Conservation (phyloP, 2,113 vertebrate species). For the Xiphophorus hellerii region DNA sequence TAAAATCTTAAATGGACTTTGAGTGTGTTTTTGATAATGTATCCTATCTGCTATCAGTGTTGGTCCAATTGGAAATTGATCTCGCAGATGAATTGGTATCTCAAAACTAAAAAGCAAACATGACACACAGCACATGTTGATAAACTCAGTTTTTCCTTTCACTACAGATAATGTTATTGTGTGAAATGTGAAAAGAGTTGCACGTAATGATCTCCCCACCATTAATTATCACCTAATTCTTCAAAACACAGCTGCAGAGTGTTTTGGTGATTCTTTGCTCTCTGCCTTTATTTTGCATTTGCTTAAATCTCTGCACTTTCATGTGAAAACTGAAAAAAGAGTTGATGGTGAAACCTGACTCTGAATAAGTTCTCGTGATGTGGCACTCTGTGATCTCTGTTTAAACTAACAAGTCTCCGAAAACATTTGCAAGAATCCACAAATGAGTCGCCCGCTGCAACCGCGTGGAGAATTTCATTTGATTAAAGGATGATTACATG, state of each 20-base stretch:
- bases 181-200: background rate
- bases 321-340: background rate
- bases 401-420: background rate
- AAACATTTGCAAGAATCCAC: background rate
- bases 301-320: background rate
- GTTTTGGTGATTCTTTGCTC: background rate
- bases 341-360: background rate
- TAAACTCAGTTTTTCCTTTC: background rate
- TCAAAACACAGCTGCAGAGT: background rate
- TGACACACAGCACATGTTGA: background rate
- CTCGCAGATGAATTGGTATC: background rate
- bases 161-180: background rate
- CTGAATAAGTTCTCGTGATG: background rate
- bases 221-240: background rate
- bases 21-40: too few species aligned
- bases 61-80: too few species aligned
- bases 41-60: too few species aligned
- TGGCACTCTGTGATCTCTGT: background rate
- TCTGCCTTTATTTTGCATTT: background rate
- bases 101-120: background rate
- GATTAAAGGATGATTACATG: slow-evolving; percentile 36
- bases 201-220: background rate
- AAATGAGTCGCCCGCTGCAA: background rate
- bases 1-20: too few species aligned
- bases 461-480: slow-evolving; percentile 12